phyloP scores from a whole-genome alignment of 2,888 invertebrate genomes.

The Meganola albula region DNA sequence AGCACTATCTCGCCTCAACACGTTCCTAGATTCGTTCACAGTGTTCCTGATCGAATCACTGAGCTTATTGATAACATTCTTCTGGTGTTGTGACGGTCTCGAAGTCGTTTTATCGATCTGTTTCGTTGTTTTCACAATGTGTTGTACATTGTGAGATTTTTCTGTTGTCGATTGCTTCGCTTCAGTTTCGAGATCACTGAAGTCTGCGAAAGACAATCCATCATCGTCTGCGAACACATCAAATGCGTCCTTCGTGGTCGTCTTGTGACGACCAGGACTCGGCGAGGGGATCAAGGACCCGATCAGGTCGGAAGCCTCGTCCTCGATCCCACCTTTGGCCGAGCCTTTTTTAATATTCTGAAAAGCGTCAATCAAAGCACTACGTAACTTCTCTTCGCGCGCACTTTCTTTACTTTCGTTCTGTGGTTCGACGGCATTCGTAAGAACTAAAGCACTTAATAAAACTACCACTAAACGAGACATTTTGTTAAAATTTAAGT shows the following conservation, averaged over 20 bases:
- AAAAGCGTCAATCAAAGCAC: conserved; percentile 67
- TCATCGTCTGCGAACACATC: conserved; percentile 63
- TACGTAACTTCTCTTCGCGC: conserved; percentile 63
- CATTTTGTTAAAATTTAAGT: conserved; percentile 39
- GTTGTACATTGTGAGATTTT: conserved; percentile 68
- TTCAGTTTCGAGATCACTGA: conserved; percentile 43
- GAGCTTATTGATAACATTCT: conserved; percentile 49
- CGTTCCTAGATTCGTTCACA: conserved; percentile 59
- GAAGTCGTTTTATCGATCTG: conserved; percentile 43
- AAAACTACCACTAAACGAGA: conserved; percentile 54
- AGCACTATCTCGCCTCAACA: conserved; percentile 31
- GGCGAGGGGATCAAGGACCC: conserved; percentile 46
- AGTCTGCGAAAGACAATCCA: conserved; percentile 60
- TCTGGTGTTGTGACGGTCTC: conserved; percentile 32
- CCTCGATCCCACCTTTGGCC: conserved; percentile 57
- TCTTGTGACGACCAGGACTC: conserved; percentile 31
- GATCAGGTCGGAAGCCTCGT: conserved; percentile 57
- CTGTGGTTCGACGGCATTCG: conserved; percentile 44
- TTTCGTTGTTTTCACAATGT: conserved; percentile 60
- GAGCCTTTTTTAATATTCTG: conserved; percentile 67
- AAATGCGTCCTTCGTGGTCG: conserved; percentile 48
- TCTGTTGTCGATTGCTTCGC: conserved; percentile 49
- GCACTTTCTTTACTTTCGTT: conserved; percentile 50
- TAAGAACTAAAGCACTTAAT: conserved; percentile 49
- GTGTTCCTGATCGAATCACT: conserved; percentile 52